Percentiles rank a stretch among this genome's conserved stretches.
These are phyloP conservation scores for Pseudorhombus dupliciocellatus DNA, from an alignment of 2,113 vertebrate genomes.

Conservation along the genomic window DNA sequence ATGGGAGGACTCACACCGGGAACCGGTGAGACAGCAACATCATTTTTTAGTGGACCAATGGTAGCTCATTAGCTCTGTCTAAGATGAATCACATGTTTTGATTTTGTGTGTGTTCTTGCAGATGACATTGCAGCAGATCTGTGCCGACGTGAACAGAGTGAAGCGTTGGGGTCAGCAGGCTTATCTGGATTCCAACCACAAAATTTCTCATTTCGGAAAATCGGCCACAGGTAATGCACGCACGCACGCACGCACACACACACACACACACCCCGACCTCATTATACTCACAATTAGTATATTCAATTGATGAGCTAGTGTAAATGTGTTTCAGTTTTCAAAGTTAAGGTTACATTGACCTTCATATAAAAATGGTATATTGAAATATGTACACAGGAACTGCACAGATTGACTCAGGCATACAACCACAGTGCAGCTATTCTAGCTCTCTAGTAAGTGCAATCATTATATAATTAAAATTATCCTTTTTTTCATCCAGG, in stretches of 20 bases:
- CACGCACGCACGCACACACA: neutral
- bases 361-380: too few relatives aligned
- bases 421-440: too few relatives aligned
- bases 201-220: conserved; percentile 54
- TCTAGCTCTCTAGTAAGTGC: neutral
- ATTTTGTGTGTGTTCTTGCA: conserved; percentile 40
- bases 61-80: neutral
- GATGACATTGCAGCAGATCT: conserved; percentile 87
- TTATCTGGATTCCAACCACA: conserved; percentile 81
- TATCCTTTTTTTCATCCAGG: conserved; percentile 25
- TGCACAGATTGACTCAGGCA: too few relatives aligned
- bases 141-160: conserved; percentile 84
- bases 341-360: too few relatives aligned
- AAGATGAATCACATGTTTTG: neutral
- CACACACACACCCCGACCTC: neutral
- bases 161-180: conserved; percentile 85
- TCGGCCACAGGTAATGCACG: conserved; percentile 57
- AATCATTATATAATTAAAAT: conserved; percentile 3
- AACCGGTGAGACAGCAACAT: conserved; percentile 68
- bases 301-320: too few relatives aligned
- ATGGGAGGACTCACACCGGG: conserved; percentile 79
- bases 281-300: too few relatives aligned
- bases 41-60: neutral
- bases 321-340: too few relatives aligned
- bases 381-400: too few relatives aligned